Percentiles rank a stretch among this genome's conserved stretches.
phyloP scores from a whole-genome alignment of 2,113 vertebrate genomes.

The Galemys pyrenaicus region DNA sequence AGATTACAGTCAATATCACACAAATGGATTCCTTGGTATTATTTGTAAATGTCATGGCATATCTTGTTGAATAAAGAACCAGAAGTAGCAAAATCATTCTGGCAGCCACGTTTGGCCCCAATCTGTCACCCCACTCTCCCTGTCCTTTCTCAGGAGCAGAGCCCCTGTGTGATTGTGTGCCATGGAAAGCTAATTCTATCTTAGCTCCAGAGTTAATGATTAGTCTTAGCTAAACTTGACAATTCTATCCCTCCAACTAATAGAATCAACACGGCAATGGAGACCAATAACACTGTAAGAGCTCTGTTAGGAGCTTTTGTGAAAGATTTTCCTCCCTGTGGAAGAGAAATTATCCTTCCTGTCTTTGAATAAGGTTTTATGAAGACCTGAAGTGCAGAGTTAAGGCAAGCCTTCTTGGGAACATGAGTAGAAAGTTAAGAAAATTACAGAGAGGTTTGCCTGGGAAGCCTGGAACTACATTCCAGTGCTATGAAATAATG shows the following conservation, averaged over 20 bases:
- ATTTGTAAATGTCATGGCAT: not conserved
- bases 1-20: not conserved
- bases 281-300: not conserved
- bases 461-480: not conserved
- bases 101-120: not conserved
- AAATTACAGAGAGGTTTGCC: not conserved
- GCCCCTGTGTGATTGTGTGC: not conserved
- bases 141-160: not conserved
- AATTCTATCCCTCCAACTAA: not conserved
- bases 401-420: not conserved
- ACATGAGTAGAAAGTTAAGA: not conserved
- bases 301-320: not conserved
- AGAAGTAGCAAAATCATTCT: not conserved
- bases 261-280: not conserved
- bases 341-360: not conserved
- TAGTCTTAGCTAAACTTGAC: not conserved
- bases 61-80: slow-evolving; percentile 13
- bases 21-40: slow-evolving; percentile 4
- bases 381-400: not conserved
- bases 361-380: not conserved
- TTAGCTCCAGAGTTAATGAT: not conserved
- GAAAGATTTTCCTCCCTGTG: not conserved
- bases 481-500: not conserved
- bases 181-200: not conserved
- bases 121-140: not conserved